Evolutionary conservation across 2,113 vertebrate species (phyloP), one percentile per base, ranked within the genome.

Genomic region (Todiramphus chloris): DNA sequence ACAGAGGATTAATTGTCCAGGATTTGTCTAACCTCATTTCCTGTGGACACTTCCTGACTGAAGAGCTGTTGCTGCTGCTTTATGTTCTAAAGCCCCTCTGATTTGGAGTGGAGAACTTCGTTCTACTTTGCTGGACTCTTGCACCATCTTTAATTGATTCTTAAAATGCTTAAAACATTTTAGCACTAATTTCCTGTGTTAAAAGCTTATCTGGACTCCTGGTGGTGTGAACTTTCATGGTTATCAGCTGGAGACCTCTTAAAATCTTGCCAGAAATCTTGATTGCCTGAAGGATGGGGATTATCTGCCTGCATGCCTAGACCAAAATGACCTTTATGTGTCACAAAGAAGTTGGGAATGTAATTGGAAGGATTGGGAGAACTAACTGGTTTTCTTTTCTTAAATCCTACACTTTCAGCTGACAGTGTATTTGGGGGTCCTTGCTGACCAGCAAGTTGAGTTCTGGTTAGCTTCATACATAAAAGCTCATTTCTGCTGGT

Each of bases 161-260:
- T 87, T 91, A 72, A 92, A 87, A 84, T 88, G 78, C 95, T 91
- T 96, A 83, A 87, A 94, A 93, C 87, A 69, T 74, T 95, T 94
- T 84, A 24, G 10, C 91, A 78, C 88, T 96, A 74, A 96, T 97
- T 97, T 98, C 97, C 97, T 96, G 80, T 87, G 90, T 92, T 83
- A 90, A 82, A 96, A 95, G 92, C 93, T 97, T 97, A 92, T 93
- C 93, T 95, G 90, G 94, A 78, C 89, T 89, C 94, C 94, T 93
- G 87, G 89, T 2, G 82, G 25, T 91, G 87, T 93, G 94, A 96
- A 96, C 82, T 94, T 98, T 72, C 92, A 60, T 95, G 83, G 87
- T 89, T 90, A 83, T 93, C 94, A 97, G 95, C 93, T 97, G 94
- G 93, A 96, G 93, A 90, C 89, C 78, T 92, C 93, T 94, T 94